Evolutionary conservation across 2,113 vertebrate species (phyloP).

Genomic region (Boleophthalmus pectinirostris): DNA sequence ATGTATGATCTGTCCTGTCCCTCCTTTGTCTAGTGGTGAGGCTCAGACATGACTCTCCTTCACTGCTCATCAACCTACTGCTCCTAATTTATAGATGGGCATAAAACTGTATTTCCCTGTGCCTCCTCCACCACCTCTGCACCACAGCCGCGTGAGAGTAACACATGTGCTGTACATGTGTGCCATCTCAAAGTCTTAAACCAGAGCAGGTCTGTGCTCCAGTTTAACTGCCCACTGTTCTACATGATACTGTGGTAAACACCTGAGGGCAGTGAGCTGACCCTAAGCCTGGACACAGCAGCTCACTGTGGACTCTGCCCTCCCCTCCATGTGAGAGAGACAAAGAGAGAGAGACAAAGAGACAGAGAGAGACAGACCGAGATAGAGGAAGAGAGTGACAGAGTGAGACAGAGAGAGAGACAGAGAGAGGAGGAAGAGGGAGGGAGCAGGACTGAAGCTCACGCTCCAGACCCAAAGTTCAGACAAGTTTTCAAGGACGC

Average conservation of each 20-base stretch:
- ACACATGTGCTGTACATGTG: slow-evolving; percentile 76
- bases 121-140: slow-evolving; percentile 54
- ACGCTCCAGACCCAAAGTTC: slow-evolving; percentile 47
- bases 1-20: slow-evolving; percentile 48
- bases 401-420: no score
- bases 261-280: slow-evolving; percentile 22
- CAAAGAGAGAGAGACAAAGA: neutral
- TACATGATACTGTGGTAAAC: slow-evolving; percentile 12
- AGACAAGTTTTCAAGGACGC: slow-evolving; percentile 73
- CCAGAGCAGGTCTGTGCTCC: slow-evolving; percentile 7
- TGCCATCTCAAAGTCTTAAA: slow-evolving; percentile 43
- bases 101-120: slow-evolving; percentile 72
- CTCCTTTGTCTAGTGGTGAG: slow-evolving; percentile 31
- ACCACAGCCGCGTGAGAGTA: slow-evolving; percentile 66
- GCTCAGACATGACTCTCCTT: slow-evolving; percentile 71
- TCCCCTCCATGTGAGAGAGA: neutral
- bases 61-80: slow-evolving; percentile 76
- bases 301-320: neutral
- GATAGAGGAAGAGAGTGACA: no score
- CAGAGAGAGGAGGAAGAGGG: no score
- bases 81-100: slow-evolving; percentile 75
- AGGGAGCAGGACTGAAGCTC: neutral
- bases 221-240: slow-evolving; percentile 14
- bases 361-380: neutral
- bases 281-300: slow-evolving; percentile 11